phyloP scores from a whole-genome alignment of 2,113 vertebrate species.

The Equus przewalskii region DNA sequence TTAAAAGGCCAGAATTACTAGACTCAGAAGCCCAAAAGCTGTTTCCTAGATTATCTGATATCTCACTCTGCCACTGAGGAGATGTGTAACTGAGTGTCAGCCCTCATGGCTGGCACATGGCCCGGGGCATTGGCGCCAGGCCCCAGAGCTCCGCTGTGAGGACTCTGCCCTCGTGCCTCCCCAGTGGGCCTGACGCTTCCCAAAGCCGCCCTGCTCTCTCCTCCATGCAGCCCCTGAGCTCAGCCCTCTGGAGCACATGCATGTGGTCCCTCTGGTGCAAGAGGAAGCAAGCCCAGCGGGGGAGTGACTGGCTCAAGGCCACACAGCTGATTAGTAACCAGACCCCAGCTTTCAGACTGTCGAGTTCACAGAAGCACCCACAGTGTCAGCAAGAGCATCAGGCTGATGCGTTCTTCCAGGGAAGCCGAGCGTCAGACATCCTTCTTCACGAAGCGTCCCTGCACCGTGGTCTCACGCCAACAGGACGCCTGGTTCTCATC shows the following conservation, averaged over 20 bases:
- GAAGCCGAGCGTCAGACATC: neutral
- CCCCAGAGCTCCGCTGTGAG: neutral
- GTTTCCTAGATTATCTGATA: neutral
- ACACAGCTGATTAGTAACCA: neutral
- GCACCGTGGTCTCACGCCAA: neutral
- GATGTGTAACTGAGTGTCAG: no score
- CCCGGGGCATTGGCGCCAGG: no score
- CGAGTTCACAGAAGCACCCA: neutral
- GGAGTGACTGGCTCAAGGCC: neutral
- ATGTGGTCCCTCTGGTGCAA: neutral
- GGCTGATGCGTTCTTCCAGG: neutral
- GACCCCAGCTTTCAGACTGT: neutral
- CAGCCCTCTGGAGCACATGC: neutral
- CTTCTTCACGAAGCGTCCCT: neutral
- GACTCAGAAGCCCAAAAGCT: neutral
- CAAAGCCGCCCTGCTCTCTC: fast-evolving
- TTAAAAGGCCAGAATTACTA: neutral
- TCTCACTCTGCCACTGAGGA: neutral
- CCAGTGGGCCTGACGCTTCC: neutral
- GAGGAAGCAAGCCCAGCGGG: neutral
- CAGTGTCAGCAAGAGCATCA: no score
- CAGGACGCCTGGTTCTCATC: neutral
- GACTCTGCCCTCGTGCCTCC: neutral
- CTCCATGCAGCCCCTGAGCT: neutral
- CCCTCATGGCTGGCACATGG: neutral